phyloP scores from a whole-genome alignment of 2,888 invertebrate genomes.

The Lasioglossum vierecki region DNA sequence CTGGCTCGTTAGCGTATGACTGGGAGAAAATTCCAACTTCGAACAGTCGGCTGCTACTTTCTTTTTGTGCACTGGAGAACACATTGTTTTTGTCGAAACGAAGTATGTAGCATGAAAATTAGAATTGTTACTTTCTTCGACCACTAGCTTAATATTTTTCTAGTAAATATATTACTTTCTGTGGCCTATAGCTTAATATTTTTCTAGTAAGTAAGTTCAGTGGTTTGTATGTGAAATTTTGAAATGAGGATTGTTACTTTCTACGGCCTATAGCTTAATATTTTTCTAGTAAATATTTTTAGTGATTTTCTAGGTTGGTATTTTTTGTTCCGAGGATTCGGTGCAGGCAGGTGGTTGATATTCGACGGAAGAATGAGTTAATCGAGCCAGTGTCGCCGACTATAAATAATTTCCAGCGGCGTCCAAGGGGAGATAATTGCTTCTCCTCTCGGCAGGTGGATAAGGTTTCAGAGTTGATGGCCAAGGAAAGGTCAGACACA shows the following conservation, averaged over 20 bases:
- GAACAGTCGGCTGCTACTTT: not conserved
- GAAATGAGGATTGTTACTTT: no score
- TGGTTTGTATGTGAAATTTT: no score
- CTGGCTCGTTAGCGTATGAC: not conserved
- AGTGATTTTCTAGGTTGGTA: not conserved
- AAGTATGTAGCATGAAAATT: not conserved
- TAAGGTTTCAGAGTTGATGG: conserved; percentile 56
- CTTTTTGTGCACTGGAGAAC: not conserved
- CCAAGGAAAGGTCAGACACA: conserved; percentile 50
- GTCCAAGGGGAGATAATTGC: conserved; percentile 48
- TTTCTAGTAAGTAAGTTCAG: no score
- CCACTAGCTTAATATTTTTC: not conserved
- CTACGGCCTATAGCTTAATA: no score
- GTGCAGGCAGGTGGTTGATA: not conserved
- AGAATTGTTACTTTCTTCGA: not conserved
- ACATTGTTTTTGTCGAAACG: not conserved
- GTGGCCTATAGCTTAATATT: not conserved
- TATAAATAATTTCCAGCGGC: conserved; percentile 51
- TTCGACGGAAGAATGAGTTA: not conserved
- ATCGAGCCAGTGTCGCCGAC: not conserved
- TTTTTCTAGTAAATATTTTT: not conserved
- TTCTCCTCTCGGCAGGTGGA: conserved; percentile 29
- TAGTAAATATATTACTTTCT: no score
- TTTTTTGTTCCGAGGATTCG: not conserved
- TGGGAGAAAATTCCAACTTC: not conserved